Evolutionary conservation across 2,797 vertebrate species (phyloP), one percentile per base, ranked within the genome.

Genomic region (Spinus pinus): DNA sequence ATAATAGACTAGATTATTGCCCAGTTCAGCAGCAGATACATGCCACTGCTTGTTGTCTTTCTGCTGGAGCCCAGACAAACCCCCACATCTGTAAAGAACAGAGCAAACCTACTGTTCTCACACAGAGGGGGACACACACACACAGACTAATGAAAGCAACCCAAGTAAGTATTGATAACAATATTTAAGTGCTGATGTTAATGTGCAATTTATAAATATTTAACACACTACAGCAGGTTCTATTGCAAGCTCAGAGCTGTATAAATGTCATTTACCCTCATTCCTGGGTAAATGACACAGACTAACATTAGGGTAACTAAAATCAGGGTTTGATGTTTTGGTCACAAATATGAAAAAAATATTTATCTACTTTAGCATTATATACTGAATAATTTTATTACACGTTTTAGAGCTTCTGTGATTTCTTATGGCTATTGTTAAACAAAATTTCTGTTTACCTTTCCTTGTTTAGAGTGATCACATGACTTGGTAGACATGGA

Each of bases 201-300:
- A 91, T 81, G 69, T 24, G 33, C 39, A 74, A 86, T 83, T 71
- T 90, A 88, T 91, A 88, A 90, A 96, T 88, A 91, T 83, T 96
- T 92, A 92, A 92, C 71, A 65, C 14, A 31, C n/a, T 72, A 73
- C 16, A 85, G 61, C 8, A 83, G 28, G 35, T 33, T 15, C 39
- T 61, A 14, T 8, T 85, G 78, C 60, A 78, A 94, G 46, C 83
- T 93, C 73, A 82, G 33, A 75, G 58, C 5, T 2, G 14, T 20
- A 18, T n/a, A 88, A 88, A 88, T 30, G 58, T 41, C 39, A 41
- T 41, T 41, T 41, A 41, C 39, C 27, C 54, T 72, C 9, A 50
- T 30, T 69, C 28, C 79, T 67, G 39, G 4, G 31, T 39, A 93
- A 89, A 62, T 8, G 25, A 47, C n/a, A 81, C 1, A 17, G 56